These are phyloP conservation scores for Drosophila infuscata DNA, from an alignment of 2,888 invertebrate genomes.

Conservation along the genomic window DNA sequence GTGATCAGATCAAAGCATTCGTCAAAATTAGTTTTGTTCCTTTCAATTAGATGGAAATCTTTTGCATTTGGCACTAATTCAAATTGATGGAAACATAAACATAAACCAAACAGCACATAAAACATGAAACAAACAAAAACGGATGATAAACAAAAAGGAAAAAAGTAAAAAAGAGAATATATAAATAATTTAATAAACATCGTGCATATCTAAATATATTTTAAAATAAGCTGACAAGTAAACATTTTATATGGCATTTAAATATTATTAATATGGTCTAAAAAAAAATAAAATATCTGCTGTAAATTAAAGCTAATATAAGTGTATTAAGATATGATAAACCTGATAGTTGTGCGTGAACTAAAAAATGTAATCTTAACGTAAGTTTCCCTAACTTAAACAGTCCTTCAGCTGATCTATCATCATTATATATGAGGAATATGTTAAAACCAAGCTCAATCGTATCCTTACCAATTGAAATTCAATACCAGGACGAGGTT, in stretches of 20 bases:
- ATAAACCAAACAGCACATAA: constrained; percentile 30
- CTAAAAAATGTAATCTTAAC: not conserved
- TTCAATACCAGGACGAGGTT: not conserved
- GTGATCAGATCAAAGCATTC: constrained; percentile 53
- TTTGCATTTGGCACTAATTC: constrained; percentile 45
- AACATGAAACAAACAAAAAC: constrained; percentile 30
- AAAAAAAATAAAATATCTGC: not conserved
- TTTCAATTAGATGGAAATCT: constrained; percentile 48
- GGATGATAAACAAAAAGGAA: not conserved
- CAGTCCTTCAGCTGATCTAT: not conserved
- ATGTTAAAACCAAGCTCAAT: not conserved
- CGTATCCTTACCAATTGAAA: not conserved
- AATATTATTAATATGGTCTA: not conserved
- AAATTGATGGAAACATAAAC: constrained; percentile 46
- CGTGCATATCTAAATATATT: not conserved
- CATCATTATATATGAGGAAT: not conserved
- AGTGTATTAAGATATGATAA: not conserved
- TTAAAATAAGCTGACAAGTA: not conserved
- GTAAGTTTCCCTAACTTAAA: not conserved
- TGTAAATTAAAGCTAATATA: not conserved
- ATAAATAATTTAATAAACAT: not conserved
- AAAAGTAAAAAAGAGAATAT: not conserved
- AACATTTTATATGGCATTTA: not conserved
- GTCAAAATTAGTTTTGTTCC: constrained; percentile 47
- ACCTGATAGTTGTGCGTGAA: not conserved